Percentiles rank a stretch among this genome's conserved stretches.
phyloP scores from a whole-genome alignment of 1,140 invertebrate genomes.

The Olivierus martensii region DNA sequence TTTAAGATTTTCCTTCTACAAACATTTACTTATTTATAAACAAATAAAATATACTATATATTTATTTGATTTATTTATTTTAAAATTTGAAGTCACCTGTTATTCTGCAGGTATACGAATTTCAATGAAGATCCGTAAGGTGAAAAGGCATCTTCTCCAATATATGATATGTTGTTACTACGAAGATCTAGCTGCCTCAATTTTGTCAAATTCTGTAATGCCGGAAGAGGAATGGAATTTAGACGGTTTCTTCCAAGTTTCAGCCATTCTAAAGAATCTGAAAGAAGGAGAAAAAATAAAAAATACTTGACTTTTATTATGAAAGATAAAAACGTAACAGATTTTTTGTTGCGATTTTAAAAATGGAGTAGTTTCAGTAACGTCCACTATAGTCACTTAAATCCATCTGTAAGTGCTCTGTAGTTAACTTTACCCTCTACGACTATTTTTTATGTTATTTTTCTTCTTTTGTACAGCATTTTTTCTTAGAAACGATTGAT shows the following conservation, averaged over 20 bases:
- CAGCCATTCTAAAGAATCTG: slow-evolving; percentile 76
- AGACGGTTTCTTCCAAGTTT: slow-evolving; percentile 73
- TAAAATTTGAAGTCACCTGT: slow-evolving; percentile 47
- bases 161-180: slow-evolving; percentile 67
- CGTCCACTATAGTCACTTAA: too few relatives aligned
- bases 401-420: too few relatives aligned
- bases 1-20: too few relatives aligned
- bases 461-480: background rate
- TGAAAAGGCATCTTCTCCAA: slow-evolving; percentile 72
- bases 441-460: background rate
- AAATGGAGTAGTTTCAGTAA: too few relatives aligned
- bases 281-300: slow-evolving; percentile 7
- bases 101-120: slow-evolving; percentile 79
- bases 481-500: too few relatives aligned
- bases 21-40: too few relatives aligned
- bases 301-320: background rate
- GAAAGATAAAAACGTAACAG: too few relatives aligned
- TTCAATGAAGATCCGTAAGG: slow-evolving; percentile 79
- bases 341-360: too few relatives aligned
- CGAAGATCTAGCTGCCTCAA: slow-evolving; percentile 71
- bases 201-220: slow-evolving; percentile 61
- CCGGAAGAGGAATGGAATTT: slow-evolving; percentile 62
- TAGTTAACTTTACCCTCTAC: too few relatives aligned
- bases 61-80: too few relatives aligned
- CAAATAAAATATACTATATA: too few relatives aligned